Conservation (phyloP, 1,140 invertebrate species). For the Brachionus manjavacas region DNA sequence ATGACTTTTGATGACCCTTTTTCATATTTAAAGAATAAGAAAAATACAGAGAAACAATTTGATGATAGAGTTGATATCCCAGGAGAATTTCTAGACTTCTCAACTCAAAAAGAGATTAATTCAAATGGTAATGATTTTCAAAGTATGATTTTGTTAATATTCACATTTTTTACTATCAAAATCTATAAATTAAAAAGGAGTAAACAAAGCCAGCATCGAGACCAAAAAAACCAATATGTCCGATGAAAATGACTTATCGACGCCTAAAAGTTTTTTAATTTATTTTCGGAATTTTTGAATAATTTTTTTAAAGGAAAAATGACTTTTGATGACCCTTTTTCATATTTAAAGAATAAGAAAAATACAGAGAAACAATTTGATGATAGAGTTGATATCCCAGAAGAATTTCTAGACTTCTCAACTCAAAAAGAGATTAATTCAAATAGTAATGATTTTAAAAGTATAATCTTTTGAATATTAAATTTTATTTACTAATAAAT, state of each 20-base stretch:
- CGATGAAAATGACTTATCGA: neutral
- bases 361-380: neutral
- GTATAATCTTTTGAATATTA: neutral
- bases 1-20: neutral
- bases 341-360: neutral
- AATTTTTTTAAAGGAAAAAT: neutral
- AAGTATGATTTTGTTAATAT: neutral
- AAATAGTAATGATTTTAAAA: neutral
- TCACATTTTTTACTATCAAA: neutral
- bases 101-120: too few species aligned
- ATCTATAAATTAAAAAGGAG: neutral
- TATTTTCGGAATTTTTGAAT: neutral
- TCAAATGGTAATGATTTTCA: neutral
- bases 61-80: too few species aligned
- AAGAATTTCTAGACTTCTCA: too few species aligned
- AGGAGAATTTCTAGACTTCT: too few species aligned
- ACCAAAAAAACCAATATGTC: neutral
- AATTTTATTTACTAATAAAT: neutral
- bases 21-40: neutral
- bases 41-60: neutral
- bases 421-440: too few species aligned
- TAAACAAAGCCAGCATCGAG: neutral
- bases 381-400: too few species aligned
- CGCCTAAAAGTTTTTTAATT: neutral
- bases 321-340: neutral